Base-by-base conservation (phyloP, 2,888 invertebrate species). In the Nomada hirtipes region DNA sequence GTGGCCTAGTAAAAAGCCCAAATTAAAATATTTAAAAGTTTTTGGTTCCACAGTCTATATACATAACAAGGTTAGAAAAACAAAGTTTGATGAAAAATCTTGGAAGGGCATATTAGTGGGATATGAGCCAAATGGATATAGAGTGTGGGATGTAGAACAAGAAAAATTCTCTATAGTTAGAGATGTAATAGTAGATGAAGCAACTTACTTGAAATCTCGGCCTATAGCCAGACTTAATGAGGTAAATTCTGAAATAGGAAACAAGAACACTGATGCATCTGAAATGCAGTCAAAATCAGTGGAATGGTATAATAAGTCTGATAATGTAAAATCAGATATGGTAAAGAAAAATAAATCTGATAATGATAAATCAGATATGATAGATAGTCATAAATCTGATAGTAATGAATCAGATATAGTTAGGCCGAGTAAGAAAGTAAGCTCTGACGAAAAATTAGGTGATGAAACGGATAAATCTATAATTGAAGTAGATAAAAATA, bases 11-110 rank as follows among this genome's bases (percentile, higher is more conserved):
- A 47, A 50, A 50, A 64, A 26, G 18, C 23, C 18, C 1, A 10
- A 47, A 63, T 7, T 63, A 15, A 63, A 63, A 13, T 63, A 63
- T 23, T 63, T 63, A 23, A 63, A 23, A 15, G 13, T n/a, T 18
- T 60, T 63, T 44, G 18, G 15, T 26, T 50, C 64, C 10, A 64
- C 20, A 1, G 20, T 67, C 10, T 53, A 67, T 9, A n/a, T 69
- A 18, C 29, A 44, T 18, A 44, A 57, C 26, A 69, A 57, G 26
- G 26, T 9, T 26, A 26, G 44, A 11, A 68, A 68, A 55, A 23
- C 68, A 36, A 23, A 59, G 47, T 10, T 59, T 29, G 15, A n/a
- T 47, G 52, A 53, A 52, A 64, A 47, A 18, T 52, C 50, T 3
- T 52, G 13, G 13, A 55, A 68, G 3, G 36, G 4, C n/a, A 53